These are phyloP conservation scores for pig (Sus scrofa) DNA, from an alignment of 2,113 vertebrate genomes.

Conservation along the genomic window T2T-Sscrofa CM000826.6:50577001-50577500, in stretches of 20 bases:
- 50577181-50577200: neutral
- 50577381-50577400: neutral
- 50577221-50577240: neutral
- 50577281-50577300: neutral
- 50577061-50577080: neutral
- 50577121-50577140: neutral
- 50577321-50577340: neutral
- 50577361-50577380: neutral
- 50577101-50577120: neutral
- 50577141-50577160: neutral
- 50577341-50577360: neutral
- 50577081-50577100: neutral
- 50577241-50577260: neutral
- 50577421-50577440: neutral
- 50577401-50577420: neutral
- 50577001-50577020: neutral
- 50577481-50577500: neutral
- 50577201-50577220: neutral
- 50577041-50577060: neutral
- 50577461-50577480: neutral
- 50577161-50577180: neutral
- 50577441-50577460: neutral
- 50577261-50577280: neutral
- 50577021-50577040: too few species aligned
- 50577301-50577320: neutral